Base-by-base conservation (phyloP, 2,888 invertebrate species). In the Mythimna ferrago region DNA sequence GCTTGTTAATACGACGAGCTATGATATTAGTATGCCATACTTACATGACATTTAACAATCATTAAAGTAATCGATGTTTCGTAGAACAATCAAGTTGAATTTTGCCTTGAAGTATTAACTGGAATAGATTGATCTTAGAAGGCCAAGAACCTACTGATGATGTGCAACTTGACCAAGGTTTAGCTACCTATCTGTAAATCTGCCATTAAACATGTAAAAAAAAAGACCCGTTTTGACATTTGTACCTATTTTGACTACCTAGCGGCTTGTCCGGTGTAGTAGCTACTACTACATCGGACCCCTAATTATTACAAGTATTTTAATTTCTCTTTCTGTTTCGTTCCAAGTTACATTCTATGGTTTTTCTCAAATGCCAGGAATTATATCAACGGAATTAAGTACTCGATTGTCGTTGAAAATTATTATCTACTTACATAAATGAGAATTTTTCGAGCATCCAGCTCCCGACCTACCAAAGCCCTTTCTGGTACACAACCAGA, bases 1-100 rank as follows among this genome's bases (percentile, higher is more conserved):
- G 66, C 54, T 61, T 73, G 66, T 61, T 70, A 73, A 64, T 51
- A 74, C 64, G 44, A 70, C 61, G 32, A 41, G 60, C 53, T 65
- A 70, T 67, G 41, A 69, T 71, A 70, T 54, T 66, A 65, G 61
- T 66, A 68, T 53, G 48, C 78, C 63, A 62, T 81, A 58, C 67
- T 57, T 65, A 83, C 76, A 75, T 81, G 83, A 71, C 83, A 81
- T 83, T 81, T 83, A 80, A 75, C 80, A 51, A 75, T 83, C 70
- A 75, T 81, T 81, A 82, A 58, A 66, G 63, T 71, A 71, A 78
- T 82, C 66, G 82, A 78, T 64, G 66, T 79, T 81, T 71, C 72
- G 64, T 65, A 67, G 60, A 78, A 78, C 82, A 72, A 79, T 80
- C 56, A 83, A 66, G 56, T 73, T 57, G 70, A 83, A 69, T 73